Evolutionary conservation across 2,888 invertebrate genomes (phyloP).

Genomic region (Podabrus alpinus): DNA sequence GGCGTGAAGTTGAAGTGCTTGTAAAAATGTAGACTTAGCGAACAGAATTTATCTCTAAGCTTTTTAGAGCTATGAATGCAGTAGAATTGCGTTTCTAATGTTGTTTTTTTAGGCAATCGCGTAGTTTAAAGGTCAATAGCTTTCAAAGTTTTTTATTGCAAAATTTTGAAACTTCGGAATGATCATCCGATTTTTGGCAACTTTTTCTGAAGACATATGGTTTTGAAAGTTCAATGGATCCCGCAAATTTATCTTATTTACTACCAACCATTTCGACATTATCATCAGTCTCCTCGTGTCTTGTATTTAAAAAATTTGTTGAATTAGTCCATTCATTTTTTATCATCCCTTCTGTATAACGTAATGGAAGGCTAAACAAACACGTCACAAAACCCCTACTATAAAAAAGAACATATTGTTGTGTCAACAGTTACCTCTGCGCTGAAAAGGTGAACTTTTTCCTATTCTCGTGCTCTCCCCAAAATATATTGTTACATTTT

Average conservation of each 20-base stretch:
- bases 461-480: background rate
- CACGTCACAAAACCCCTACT: background rate
- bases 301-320: background rate
- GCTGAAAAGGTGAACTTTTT: background rate
- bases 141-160: background rate
- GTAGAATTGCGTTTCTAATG: background rate
- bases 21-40: background rate
- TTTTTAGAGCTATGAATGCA: background rate
- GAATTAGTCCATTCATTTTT: background rate
- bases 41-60: background rate
- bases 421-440: background rate
- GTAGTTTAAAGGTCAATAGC: background rate
- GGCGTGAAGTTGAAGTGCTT: conserved; percentile 3
- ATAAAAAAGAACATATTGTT: background rate
- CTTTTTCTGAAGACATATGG: background rate
- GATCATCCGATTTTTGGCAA: background rate
- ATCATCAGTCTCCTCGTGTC: background rate
- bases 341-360: background rate
- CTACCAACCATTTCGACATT: no score
- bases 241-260: background rate
- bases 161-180: background rate
- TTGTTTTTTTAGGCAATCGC: background rate
- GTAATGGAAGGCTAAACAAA: background rate
- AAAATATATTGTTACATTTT: background rate
- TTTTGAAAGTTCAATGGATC: background rate